Conservation (phyloP, 1,140 invertebrate species). For the Leptopilina boulardi region DNA sequence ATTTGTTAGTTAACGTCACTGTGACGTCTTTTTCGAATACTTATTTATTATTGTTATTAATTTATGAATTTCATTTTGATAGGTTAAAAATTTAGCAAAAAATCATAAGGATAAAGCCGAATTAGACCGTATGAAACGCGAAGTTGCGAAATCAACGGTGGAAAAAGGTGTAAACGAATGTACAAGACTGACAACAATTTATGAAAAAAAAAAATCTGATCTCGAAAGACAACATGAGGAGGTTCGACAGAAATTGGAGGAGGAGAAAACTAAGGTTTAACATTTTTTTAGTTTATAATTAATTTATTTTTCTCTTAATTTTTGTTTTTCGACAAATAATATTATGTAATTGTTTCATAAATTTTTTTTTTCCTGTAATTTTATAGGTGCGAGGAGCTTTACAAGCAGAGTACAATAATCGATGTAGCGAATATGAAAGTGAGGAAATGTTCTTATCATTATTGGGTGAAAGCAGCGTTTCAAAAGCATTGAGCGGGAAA, state of each 20-base stretch:
- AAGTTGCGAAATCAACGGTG: slow-evolving; percentile 85
- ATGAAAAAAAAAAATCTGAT: slow-evolving; percentile 85
- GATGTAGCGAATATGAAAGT: slow-evolving; percentile 71
- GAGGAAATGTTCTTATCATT: slow-evolving; percentile 69
- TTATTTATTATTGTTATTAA: no score
- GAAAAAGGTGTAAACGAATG: slow-evolving; percentile 90
- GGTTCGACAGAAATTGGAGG: slow-evolving; percentile 81
- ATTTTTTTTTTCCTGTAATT: slow-evolving; percentile 37
- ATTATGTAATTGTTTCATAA: neutral
- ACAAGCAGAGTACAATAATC: slow-evolving; percentile 68
- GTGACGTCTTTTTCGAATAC: no score
- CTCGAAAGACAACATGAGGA: slow-evolving; percentile 87
- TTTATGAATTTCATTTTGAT: slow-evolving; percentile 29
- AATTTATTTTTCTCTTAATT: neutral
- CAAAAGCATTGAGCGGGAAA: slow-evolving; percentile 67
- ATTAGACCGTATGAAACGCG: slow-evolving; percentile 85
- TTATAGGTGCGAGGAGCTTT: slow-evolving; percentile 64
- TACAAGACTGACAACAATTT: slow-evolving; percentile 83
- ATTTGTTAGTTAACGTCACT: neutral
- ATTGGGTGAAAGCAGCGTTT: slow-evolving; percentile 65
- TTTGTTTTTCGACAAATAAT: neutral
- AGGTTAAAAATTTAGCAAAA: slow-evolving; percentile 84
- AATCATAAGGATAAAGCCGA: slow-evolving; percentile 93
- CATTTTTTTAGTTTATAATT: neutral
- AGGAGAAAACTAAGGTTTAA: slow-evolving; percentile 83